Evolutionary conservation across 2,113 vertebrate species (phyloP), one percentile per base, ranked within the genome.

Genomic region (Tilapia sparmanii): DNA sequence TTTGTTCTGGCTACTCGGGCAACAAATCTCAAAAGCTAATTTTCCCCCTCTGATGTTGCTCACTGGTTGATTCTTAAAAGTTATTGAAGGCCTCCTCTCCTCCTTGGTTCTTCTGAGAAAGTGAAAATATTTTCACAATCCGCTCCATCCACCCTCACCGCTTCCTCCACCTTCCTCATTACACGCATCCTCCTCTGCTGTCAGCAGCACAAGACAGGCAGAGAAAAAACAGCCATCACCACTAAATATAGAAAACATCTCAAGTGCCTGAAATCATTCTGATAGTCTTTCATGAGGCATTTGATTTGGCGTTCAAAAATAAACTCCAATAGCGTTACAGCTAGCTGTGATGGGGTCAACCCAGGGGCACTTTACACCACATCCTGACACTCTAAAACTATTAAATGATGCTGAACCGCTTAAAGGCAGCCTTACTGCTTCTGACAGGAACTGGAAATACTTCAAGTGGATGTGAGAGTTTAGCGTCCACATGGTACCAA

Each of bases 21-120:
- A 94, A 93, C 92, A 95, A 93, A 96, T 94, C 95, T 91, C 78
- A 86, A 90, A 91, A 94, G 89, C 93, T 92, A 93, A 95, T 93
- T 93, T 92, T 93, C 82, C 82, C 52, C 86, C 80, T 94, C 87
- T 94, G 92, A 95, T 93, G 92, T 92, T 91, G 89, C 80, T 90
- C 89, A 81, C 68, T 81, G 61, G 90, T 73, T 87, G 55, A 85
- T 93, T 89, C 93, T 89, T 71, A 61, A 86, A 38, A 80, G 86
- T 86, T 85, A 85, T 59, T 90, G 45, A 90, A 86, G 57, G 40
- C 81, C 63, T 71, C 31, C 40, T 57, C 80, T 53, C 61, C 52
- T 82, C 66, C 80, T 54, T 13, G 50, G 50, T 66, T 93, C 91
- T 88, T 91, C 33, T 42, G 55, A 90, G 29, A 86, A 87, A 82